These are phyloP conservation scores for Okamejei kenojei DNA, from an alignment of 2,797 vertebrate species.

Conservation along the genomic window DNA sequence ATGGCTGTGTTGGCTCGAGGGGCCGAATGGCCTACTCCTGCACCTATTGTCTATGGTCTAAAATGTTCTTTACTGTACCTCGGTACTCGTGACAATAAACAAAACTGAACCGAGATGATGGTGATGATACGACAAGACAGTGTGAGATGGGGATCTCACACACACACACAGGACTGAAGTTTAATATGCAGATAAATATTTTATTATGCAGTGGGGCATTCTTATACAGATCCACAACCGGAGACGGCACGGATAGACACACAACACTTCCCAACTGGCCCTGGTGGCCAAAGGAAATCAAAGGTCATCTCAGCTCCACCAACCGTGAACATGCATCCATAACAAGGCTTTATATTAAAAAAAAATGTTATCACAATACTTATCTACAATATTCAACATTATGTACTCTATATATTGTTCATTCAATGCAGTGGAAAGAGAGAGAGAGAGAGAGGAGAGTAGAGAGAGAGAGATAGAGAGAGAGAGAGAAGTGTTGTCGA, in stretches of 20 bases:
- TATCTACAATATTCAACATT: conserved; percentile 3
- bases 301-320: not conserved
- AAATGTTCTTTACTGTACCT: no score
- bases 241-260: not conserved
- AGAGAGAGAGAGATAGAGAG: no score
- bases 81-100: no score
- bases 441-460: not conserved
- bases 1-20: no score
- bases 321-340: conserved; percentile 10
- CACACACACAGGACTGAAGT: not conserved
- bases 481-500: no score
- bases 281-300: not conserved
- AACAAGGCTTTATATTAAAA: not conserved
- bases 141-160: no score
- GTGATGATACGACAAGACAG: no score
- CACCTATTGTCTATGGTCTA: no score
- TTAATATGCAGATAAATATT: not conserved
- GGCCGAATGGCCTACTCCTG: no score
- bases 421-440: not conserved
- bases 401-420: conserved; percentile 20
- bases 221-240: not conserved
- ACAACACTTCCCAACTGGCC: not conserved
- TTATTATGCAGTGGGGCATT: not conserved
- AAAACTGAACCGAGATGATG: no score
- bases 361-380: not conserved